phyloP scores from a whole-genome alignment of 2,888 invertebrate genomes.

The Muschampia plurimacula region DNA sequence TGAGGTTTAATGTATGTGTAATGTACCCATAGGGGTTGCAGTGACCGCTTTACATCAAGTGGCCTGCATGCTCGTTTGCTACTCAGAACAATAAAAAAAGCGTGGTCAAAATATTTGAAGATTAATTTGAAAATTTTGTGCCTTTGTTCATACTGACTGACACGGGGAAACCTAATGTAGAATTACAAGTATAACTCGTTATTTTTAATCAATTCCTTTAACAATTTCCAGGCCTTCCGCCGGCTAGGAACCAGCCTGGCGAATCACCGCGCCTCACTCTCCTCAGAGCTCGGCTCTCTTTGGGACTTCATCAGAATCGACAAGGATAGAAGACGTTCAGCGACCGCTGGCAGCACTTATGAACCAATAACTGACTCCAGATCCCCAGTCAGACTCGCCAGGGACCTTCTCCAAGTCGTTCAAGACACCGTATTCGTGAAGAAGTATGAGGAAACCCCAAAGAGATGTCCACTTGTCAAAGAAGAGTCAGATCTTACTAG shows the following conservation, averaged over 20 bases:
- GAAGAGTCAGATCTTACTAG: slow-evolving; percentile 75
- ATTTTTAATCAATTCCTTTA: slow-evolving; percentile 1
- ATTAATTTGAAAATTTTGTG: no score
- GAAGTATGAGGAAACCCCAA: slow-evolving; percentile 67
- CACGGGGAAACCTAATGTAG: no score
- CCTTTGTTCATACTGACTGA: no score
- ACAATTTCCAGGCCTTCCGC: slow-evolving; percentile 69
- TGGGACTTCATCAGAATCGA: slow-evolving; percentile 78
- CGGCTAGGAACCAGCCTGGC: slow-evolving; percentile 74
- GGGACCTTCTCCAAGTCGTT: slow-evolving; percentile 76
- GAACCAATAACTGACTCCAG: slow-evolving; percentile 65
- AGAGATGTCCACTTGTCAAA: slow-evolving; percentile 74
- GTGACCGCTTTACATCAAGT: no score
- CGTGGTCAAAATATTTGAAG: no score
- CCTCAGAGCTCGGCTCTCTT: slow-evolving; percentile 75
- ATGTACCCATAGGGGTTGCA: no score
- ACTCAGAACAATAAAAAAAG: no score
- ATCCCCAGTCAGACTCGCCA: slow-evolving; percentile 72
- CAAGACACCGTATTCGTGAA: slow-evolving; percentile 77
- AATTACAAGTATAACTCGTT: no score
- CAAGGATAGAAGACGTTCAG: slow-evolving; percentile 68
- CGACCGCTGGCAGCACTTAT: slow-evolving; percentile 61
- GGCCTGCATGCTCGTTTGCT: no score
- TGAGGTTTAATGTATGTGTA: no score
- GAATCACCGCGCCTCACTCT: slow-evolving; percentile 76